Percentiles rank a stretch among this genome's conserved stretches.
phyloP scores from a whole-genome alignment of 2,113 vertebrate species.

The Sturnira hondurensis region DNA sequence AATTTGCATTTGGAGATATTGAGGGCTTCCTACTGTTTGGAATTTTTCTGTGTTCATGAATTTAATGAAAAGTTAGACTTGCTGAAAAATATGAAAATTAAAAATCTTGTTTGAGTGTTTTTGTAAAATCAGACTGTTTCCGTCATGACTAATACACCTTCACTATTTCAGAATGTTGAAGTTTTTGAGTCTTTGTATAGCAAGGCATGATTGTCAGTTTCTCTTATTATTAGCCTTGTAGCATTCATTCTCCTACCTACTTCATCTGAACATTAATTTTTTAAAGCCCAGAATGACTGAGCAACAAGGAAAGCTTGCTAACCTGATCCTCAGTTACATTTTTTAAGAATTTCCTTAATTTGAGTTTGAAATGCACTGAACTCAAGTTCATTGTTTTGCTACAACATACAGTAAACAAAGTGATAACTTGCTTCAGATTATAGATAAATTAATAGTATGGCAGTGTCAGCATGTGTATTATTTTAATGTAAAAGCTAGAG shows the following conservation, averaged over 20 bases:
- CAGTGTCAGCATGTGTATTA: not conserved
- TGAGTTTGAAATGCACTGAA: slow-evolving; percentile 23
- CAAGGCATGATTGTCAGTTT: slow-evolving; percentile 15
- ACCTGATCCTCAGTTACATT: slow-evolving; percentile 6
- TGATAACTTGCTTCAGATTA: not conserved
- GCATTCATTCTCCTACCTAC: not conserved
- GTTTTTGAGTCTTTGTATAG: not conserved
- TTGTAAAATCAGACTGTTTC: slow-evolving; percentile 37
- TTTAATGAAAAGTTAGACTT: slow-evolving; percentile 40
- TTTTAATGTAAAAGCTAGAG: slow-evolving; percentile 27
- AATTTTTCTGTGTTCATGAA: not conserved
- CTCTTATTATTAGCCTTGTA: not conserved
- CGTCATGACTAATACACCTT: slow-evolving; percentile 2
- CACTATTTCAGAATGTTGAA: slow-evolving; percentile 5
- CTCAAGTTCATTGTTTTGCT: slow-evolving; percentile 25
- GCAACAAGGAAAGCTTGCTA: slow-evolving; percentile 14
- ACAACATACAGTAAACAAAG: not conserved
- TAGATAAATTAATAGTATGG: not conserved
- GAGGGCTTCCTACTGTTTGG: slow-evolving; percentile 13
- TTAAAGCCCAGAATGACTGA: not conserved
- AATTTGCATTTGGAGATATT: slow-evolving; percentile 46
- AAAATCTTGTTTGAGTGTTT: not conserved
- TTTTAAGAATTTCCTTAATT: slow-evolving; percentile 29
- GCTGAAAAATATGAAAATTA: slow-evolving; percentile 9
- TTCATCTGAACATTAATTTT: not conserved